Conservation (phyloP, 2,797 vertebrate genomes). For the Sebastes oblongus region DNA sequence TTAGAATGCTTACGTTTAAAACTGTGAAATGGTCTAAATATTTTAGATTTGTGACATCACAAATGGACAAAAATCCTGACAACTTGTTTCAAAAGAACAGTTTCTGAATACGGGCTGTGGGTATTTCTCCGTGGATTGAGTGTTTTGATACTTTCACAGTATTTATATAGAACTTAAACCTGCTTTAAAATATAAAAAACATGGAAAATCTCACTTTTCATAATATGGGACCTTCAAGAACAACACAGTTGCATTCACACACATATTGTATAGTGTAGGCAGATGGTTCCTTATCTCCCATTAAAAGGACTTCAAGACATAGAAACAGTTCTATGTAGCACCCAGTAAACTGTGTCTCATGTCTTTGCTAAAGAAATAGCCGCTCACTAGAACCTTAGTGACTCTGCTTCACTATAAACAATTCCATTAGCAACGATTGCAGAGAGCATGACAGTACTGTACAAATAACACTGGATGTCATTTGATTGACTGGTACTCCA, state of each 20-base stretch:
- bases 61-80: no score
- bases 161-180: no score
- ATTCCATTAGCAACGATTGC: no score
- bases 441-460: background rate
- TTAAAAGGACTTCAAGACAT: background rate
- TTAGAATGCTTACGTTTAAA: no score
- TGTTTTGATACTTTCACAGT: no score
- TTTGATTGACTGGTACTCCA: background rate
- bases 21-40: fast-evolving
- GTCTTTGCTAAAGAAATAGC: background rate
- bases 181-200: no score
- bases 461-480: constrained; percentile 16
- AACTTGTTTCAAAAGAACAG: no score
- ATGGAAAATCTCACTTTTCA: no score
- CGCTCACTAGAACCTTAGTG: background rate
- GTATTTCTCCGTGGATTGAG: no score
- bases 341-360: background rate
- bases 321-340: background rate
- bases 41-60: no score
- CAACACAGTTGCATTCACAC: background rate
- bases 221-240: background rate
- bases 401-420: background rate
- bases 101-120: no score
- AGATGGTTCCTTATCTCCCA: background rate
- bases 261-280: background rate